Percentiles rank a stretch among this genome's conserved stretches.
phyloP scores from a whole-genome alignment of 2,797 vertebrate genomes.

The Hemitrygon akajei region DNA sequence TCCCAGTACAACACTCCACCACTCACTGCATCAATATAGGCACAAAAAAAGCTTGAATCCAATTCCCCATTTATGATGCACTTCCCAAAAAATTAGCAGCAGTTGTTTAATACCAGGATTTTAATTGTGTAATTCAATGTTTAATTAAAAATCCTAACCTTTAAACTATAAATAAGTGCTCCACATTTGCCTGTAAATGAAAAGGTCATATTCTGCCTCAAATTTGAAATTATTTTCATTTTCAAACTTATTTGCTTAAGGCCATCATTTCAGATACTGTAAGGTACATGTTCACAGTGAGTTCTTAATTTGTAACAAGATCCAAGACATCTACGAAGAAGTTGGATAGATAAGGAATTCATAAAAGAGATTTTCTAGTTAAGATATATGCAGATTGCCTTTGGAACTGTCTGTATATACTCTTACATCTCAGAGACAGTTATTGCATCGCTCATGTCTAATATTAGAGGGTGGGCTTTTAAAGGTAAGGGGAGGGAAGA shows the following conservation, averaged over 20 bases:
- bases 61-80: not conserved
- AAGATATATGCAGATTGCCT: too few species aligned
- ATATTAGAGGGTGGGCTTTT: too few species aligned
- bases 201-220: conserved; percentile 10
- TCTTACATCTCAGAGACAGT: too few species aligned
- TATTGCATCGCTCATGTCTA: too few species aligned
- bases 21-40: not conserved
- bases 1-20: not conserved
- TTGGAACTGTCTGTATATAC: too few species aligned
- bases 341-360: too few species aligned
- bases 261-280: not conserved
- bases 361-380: too few species aligned
- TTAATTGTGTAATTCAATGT: conserved; percentile 29
- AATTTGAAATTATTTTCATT: conserved; percentile 22
- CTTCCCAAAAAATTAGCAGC: conserved; percentile 4
- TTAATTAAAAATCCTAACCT: conserved; percentile 36
- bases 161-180: conserved; percentile 12
- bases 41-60: not conserved
- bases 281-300: too few species aligned
- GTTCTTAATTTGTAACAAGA: too few species aligned
- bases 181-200: not conserved
- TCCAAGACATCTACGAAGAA: too few species aligned
- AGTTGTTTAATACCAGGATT: not conserved
- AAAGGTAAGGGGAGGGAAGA: too few species aligned
- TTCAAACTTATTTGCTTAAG: not conserved